Evolutionary conservation across 2,797 vertebrate genomes (phyloP), one percentile per base, ranked within the genome.

Genomic region (Pipistrellus kuhlii): DNA sequence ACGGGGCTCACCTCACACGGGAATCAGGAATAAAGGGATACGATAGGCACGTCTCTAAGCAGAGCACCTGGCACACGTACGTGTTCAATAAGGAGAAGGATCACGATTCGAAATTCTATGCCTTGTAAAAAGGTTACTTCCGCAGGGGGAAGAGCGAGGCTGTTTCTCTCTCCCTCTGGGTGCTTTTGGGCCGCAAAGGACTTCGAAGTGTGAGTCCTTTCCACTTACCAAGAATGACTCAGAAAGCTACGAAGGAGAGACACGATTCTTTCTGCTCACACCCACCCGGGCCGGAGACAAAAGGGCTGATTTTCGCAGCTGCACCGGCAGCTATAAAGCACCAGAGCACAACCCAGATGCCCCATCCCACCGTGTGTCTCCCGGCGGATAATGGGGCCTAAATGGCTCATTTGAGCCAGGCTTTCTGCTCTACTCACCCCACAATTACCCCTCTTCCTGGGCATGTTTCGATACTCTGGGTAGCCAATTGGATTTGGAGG

Each of bases 401-500:
- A 95, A 91, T 71, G 41, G 72, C 93, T 96, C 81, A 88, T 96
- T 95, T 91, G 86, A 96, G 81, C 88, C 81, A 55, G 93, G 75
- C 94, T 95, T 80, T 96, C 83, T 82, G 91, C 57, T 96, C 94
- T 59, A 20, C 84, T 46, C 72, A 14, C 81, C 51, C 88, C 17
- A 6, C 57, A 68, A 96, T 96, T 94, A 94, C 51, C 82, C 87
- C 57, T 85, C 94, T 97, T 97, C 94, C 93, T 95, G 96, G 90
- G 85, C 71, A 6, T 68, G 82, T 48, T 95, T 69, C 46, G 94
- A 90, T 86, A 38, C 85, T 94, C 88, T 41, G 71, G 38, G 91
- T 7, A 93, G 91, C 66, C 96, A 96, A 97, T 97, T 97, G 82
- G 91, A 97, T 97, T 97, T 94, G 7, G 72, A 94, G 76, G 93